A percentile compares a stretch with the other conserved stretches of the same genome.
These are phyloP conservation scores for Augiades crinisus DNA, from an alignment of 2,888 invertebrate species.

Conservation along the genomic window DNA sequence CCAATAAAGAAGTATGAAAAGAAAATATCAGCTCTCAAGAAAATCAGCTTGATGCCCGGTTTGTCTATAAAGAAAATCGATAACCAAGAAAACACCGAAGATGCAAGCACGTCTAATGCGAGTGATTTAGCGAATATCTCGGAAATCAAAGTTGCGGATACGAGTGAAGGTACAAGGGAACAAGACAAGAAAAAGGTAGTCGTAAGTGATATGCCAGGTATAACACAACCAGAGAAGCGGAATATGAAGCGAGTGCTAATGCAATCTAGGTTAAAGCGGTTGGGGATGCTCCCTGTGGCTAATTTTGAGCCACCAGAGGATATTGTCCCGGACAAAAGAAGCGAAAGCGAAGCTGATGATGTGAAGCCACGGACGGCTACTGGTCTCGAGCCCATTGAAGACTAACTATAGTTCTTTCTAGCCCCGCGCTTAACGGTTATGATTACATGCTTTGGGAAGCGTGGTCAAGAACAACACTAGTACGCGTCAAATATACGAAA, in stretches of 20 bases:
- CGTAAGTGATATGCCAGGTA: neutral
- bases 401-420: too few species aligned
- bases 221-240: conserved; percentile 34
- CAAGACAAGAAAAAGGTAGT: neutral
- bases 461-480: too few species aligned
- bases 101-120: neutral
- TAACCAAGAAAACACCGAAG: neutral
- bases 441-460: too few species aligned
- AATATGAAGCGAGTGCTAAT: conserved; percentile 41
- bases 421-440: too few species aligned
- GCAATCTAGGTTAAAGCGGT: conserved; percentile 47
- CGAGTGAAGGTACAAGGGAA: neutral
- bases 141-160: neutral
- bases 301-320: conserved; percentile 39
- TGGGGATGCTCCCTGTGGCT: conserved; percentile 50
- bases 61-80: conserved; percentile 5
- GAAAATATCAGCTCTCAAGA: neutral
- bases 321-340: neutral
- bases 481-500: too few species aligned
- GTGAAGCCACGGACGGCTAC: neutral
- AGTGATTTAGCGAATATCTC: neutral
- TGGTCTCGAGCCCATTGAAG: neutral
- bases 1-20: neutral
- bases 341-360: neutral
- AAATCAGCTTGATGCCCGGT: conserved; percentile 7